A percentile compares a stretch with the other conserved stretches of the same genome.
Conservation (phyloP, 2,797 vertebrate species). For the Peromyscus eremicus region DNA sequence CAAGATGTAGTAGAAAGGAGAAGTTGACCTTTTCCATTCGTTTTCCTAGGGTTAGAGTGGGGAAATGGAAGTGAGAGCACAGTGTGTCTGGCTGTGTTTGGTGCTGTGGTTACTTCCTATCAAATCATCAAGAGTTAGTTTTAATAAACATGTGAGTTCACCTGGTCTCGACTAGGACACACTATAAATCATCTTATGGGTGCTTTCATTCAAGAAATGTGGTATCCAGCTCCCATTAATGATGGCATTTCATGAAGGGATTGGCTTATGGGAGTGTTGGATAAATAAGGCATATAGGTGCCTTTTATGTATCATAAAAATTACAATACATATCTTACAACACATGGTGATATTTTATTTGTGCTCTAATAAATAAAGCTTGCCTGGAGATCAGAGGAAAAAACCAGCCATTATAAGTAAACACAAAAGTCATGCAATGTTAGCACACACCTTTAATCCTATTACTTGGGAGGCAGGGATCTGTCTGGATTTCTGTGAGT, state of each 20-base stretch:
- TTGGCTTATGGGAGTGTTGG: not conserved
- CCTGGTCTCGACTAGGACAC: not conserved
- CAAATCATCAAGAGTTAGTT: not conserved
- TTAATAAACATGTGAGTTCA: not conserved
- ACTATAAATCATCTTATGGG: not conserved
- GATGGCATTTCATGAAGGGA: not conserved
- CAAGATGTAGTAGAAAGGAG: not conserved
- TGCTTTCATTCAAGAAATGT: not conserved
- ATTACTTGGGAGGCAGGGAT: no score
- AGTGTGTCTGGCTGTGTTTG: not conserved
- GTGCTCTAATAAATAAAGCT: no score
- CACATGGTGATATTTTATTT: no score
- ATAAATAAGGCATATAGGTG: not conserved
- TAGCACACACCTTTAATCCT: no score
- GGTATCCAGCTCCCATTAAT: not conserved
- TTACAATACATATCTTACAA: not conserved
- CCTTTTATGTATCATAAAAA: not conserved
- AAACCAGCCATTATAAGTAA: no score
- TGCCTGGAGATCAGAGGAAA: no score
- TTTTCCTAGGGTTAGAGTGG: not conserved
- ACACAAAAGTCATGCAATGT: no score
- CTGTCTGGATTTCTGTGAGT: no score
- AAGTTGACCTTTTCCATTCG: not conserved
- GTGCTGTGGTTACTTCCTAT: not conserved
- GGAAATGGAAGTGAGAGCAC: accelerated